Conservation (phyloP, 1,140 invertebrate species). For the Drosophila parabipectinata region DNA sequence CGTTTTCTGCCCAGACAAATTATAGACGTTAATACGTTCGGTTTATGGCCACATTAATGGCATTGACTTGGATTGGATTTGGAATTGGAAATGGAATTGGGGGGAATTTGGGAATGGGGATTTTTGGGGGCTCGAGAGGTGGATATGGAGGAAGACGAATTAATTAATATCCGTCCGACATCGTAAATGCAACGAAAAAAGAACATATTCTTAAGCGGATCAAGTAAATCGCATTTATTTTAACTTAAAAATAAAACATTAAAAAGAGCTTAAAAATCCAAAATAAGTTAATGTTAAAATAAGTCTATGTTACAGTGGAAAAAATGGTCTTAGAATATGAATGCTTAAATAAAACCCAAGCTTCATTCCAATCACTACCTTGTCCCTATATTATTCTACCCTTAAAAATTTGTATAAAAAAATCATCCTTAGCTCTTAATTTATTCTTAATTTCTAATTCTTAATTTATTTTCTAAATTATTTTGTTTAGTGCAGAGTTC, state of each 20-base stretch:
- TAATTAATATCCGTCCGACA: conserved; percentile 56
- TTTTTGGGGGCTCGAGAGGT: neutral
- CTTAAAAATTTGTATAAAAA: no score
- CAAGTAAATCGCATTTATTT: conserved; percentile 66
- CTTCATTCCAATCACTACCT: no score
- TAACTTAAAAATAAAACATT: conserved; percentile 50
- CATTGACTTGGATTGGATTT: conserved; percentile 36
- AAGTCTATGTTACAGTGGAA: conserved; percentile 20
- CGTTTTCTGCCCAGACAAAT: conserved; percentile 42
- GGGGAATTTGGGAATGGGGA: neutral
- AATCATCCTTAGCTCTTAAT: no score
- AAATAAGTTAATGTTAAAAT: conserved; percentile 68
- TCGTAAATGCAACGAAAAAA: conserved; percentile 58
- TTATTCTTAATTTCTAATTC: no score
- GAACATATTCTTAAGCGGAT: conserved; percentile 43
- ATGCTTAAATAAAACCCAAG: no score
- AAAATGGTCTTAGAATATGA: neutral
- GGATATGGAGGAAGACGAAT: conserved; percentile 24
- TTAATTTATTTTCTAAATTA: neutral
- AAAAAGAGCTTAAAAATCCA: conserved; percentile 31
- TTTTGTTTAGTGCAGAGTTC: conserved; percentile 9
- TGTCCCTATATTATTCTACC: no score
- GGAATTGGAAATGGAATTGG: neutral
- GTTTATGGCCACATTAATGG: conserved; percentile 54
- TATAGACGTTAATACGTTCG: conserved; percentile 49